Evolutionary conservation across 2,113 vertebrate genomes (phyloP), one percentile per base, ranked within the genome.

Genomic region (Sterna hirundo): DNA sequence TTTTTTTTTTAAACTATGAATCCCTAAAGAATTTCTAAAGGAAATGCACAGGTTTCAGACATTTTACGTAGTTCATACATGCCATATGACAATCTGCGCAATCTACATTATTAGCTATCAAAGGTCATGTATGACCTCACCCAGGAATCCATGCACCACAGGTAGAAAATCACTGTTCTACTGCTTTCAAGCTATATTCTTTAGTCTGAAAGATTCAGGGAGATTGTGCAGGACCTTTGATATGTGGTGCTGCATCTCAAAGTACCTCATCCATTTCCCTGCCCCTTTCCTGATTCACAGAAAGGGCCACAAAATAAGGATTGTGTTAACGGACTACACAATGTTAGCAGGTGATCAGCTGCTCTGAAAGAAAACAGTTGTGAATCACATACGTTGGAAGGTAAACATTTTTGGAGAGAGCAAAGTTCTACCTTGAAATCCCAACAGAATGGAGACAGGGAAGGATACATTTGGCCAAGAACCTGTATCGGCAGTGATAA

Each of bases 401-500:
- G 72, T 32, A 94, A 81, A 87, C 18, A 9, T 71, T 54, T 75
- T 69, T 84, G 75, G 49, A 74, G 66, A 93, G 52, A 76, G 55
- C 21, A 11, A 93, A 94, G n/a, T 88, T 94, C 69, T 65, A 61
- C 44, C 58, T 65, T 93, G 52, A 91, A 86, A 86, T 82, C 66
- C 46, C 84, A 83, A 78, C 17, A 79, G 87, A 90, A 80, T 38
- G 62, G 82, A 96, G 72, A 74, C 47, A 47, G 36, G 30, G 83
- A 72, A 69, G n/a, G 77, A 92, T 81, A 60, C 38, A 44, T 91
- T 85, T 92, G 60, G 87, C 77, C n/a, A 83, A 88, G 78, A 93
- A 81, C 22, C 15, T 92, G 61, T 71, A 89, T 76, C 51, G 84
- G 79, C 60, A 58, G n/a, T 95, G 89, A 96, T 94, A 96, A 93